A percentile compares a stretch with the other conserved stretches of the same genome.
These are phyloP conservation scores for Perca fluviatilis DNA, from an alignment of 2,113 vertebrate genomes.

Conservation along the genomic window DNA sequence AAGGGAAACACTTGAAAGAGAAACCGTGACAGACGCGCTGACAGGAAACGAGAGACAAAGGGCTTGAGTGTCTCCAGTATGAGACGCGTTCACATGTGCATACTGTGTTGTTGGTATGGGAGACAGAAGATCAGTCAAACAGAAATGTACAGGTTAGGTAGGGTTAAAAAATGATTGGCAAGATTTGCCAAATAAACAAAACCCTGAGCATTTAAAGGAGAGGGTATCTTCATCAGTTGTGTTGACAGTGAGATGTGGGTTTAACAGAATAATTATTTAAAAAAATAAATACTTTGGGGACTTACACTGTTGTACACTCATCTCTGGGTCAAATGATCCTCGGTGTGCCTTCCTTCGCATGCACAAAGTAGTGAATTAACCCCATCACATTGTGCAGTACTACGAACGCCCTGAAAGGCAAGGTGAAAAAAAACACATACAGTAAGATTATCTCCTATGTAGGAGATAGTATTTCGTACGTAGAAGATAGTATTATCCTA, in stretches of 20 bases:
- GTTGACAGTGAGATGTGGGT: conserved; percentile 25
- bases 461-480: too few relatives aligned
- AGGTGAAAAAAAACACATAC: too few relatives aligned
- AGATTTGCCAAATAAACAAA: conserved; percentile 12
- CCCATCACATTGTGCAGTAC: background rate
- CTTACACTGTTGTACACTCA: background rate
- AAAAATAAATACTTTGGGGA: conserved; percentile 1
- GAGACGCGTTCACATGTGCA: background rate
- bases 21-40: conserved; percentile 10
- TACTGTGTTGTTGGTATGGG: background rate
- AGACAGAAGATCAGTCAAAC: conserved; percentile 28
- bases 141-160: background rate
- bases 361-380: background rate
- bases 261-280: conserved; percentile 15
- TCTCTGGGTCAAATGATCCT: conserved; percentile 2
- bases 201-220: background rate
- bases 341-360: background rate
- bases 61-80: background rate
- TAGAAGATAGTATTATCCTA: too few relatives aligned
- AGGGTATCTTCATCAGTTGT: conserved; percentile 13
- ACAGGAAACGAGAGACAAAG: conserved; percentile 21
- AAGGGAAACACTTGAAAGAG: conserved; percentile 26
- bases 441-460: too few relatives aligned
- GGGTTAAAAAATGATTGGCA: conserved; percentile 5
- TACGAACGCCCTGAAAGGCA: too few relatives aligned